Evolutionary conservation across 2,113 vertebrate species (phyloP), one percentile per base, ranked within the genome.

Genomic region (Dicaeum eximium): DNA sequence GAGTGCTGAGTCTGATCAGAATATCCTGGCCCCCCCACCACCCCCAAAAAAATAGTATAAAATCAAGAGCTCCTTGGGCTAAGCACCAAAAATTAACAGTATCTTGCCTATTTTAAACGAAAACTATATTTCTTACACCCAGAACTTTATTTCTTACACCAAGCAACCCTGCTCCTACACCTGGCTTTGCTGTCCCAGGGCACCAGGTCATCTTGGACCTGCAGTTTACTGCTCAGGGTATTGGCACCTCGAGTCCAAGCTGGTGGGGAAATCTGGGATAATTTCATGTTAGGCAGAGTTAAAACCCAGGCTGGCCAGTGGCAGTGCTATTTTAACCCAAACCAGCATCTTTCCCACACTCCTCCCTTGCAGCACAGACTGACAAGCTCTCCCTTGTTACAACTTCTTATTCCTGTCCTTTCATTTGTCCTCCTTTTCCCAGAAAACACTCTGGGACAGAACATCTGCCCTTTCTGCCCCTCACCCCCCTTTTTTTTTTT

Each of bases 281-380:
- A 93, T 94, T 92, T 92, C 58, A 83, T 5, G n/a, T 88, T 88
- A 93, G 69, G 47, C 64, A 71, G 66, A 92, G 60, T 51, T 78
- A 92, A 86, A 93, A 74, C 7, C 13, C 75, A 80, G 35, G 10
- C 91, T 88, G 80, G 50, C 60, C 27, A 2, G 60, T 78, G 16
- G 1, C 54, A 44, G 42, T 20, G 80, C 88, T 95, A 93, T 94
- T 97, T 95, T 97, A 92, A 90, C 90, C 54, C 72, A 86, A 47
- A 18, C 58, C 37, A 78, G 47, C 64, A n/a, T 97, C 91, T 92
- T 96, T 97, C 94, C 88, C 96, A 96, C 92, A 95, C 64, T 92
- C 83, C 82, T 93, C 67, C 86, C 83, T 88, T 23, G 7, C 15
- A 88, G 79, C 42, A 47, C 27, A 85, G 81, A 61, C 48, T 89